Conservation (phyloP, 2,797 vertebrate species). For the Apodemus agrarius region DNA sequence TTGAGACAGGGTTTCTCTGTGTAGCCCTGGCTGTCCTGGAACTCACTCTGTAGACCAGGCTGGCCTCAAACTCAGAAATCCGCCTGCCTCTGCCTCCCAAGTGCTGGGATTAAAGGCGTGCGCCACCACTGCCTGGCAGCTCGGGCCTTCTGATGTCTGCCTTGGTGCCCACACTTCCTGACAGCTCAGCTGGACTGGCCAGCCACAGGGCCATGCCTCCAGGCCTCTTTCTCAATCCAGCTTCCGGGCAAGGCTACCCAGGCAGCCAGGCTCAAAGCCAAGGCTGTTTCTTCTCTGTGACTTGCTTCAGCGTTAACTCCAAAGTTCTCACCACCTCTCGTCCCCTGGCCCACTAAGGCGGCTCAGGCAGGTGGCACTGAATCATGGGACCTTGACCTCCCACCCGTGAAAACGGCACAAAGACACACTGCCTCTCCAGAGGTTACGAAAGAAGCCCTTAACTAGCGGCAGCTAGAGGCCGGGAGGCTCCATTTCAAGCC, state of each 20-base stretch:
- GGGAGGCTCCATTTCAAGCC: not conserved
- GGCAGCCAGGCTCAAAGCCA: not conserved
- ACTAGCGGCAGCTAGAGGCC: not conserved
- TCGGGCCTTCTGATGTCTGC: not conserved
- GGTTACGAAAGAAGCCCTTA: not conserved
- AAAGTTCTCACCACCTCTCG: not conserved
- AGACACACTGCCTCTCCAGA: not conserved
- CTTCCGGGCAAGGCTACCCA: conserved; percentile 60
- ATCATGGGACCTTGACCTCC: not conserved
- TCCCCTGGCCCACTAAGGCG: not conserved
- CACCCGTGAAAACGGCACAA: not conserved
- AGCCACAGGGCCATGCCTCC: not conserved
- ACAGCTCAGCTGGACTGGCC: not conserved
- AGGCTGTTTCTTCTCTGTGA: not conserved
- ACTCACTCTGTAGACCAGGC: no score
- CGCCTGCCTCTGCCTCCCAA: no score
- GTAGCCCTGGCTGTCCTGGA: no score
- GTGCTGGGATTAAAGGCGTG: no score
- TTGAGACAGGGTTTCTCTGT: no score
- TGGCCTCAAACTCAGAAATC: no score
- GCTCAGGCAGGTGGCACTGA: not conserved
- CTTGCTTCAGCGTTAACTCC: not conserved
- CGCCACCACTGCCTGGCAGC: no score
- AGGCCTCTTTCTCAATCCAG: conserved; percentile 72
- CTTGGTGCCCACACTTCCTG: not conserved